phyloP scores from a whole-genome alignment of 2,113 vertebrate species.

The Megaceryle torquata region DNA sequence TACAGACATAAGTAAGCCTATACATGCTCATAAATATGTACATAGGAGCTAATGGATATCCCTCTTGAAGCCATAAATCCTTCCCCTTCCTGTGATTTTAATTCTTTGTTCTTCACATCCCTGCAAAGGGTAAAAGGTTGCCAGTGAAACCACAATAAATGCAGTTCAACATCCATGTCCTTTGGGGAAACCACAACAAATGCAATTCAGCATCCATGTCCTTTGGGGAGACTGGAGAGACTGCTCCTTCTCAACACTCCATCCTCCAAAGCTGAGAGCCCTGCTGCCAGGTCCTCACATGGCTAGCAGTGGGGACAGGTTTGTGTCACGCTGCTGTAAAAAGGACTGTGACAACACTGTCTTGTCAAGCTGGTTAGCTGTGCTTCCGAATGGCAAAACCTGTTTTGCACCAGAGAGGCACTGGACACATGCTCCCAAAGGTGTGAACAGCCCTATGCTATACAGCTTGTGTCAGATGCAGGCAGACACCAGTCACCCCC shows the following conservation, averaged over 20 bases:
- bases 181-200: background rate
- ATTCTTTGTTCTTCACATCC: background rate
- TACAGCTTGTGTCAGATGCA: background rate
- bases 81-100: background rate
- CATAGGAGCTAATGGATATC: background rate
- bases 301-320: background rate
- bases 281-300: background rate
- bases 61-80: background rate
- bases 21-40: background rate
- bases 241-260: background rate
- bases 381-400: background rate
- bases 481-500: background rate
- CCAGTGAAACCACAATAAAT: background rate
- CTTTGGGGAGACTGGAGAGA: background rate
- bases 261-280: background rate
- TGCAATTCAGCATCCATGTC: accelerated
- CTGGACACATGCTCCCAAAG: background rate
- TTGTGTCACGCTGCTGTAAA: background rate
- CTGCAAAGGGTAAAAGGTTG: background rate
- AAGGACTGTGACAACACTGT: background rate
- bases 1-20: background rate
- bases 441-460: background rate
- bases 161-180: accelerated
- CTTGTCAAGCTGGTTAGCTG: background rate
- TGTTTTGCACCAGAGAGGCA: background rate